Evolutionary conservation across 1,140 invertebrate genomes (phyloP), one percentile per base, ranked within the genome.

Genomic region (Neodiprion lecontei): DNA sequence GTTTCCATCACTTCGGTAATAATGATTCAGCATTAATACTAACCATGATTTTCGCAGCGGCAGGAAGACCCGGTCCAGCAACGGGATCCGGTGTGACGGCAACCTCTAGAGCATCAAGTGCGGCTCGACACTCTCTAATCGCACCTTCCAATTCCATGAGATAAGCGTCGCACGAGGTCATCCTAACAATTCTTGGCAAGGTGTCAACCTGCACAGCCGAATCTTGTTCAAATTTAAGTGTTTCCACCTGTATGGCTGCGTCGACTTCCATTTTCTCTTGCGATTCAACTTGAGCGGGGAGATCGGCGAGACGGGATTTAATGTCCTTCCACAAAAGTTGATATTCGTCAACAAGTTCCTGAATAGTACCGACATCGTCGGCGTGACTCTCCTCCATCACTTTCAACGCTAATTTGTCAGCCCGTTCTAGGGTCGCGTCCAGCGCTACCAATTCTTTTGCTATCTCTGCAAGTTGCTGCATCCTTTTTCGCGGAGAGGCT

Each of bases 101-200:
- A 12, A 82, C 84, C 81, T 93, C 90, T 17, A 94, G 81, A 3
- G 88, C 84, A 17, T 91, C 87, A 23, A 94, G 77, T 73, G 91
- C 90, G 9, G 83, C 83, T 65, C 85, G 86, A 79, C 91, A 92
- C 79, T 94, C 93, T 4, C 84, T 86, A 0, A 95, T 89, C 0
- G 94, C 94, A 12, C 91, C 90, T 17, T 91, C 88, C 11, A 96
- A 82, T 84, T 96, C 95, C 74, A 91, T 92, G 40, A 92, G 84
- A 79, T 95, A 96, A 1, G 94, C 95, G 83, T 96, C 95, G 82
- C 93, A 93, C 1, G 94, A 92, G 23, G 94, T 95, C 70, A 96
- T 90, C 40, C 90, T 92, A 8, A 90, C 89, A 73, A 92, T 86
- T 47, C 90, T 88, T 0, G 91, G 91, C 21, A 94, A 80, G 1